A percentile compares a stretch with the other conserved stretches of the same genome.
Conservation (phyloP, 2,888 invertebrate genomes). For the Hanleya hanleyi region DNA sequence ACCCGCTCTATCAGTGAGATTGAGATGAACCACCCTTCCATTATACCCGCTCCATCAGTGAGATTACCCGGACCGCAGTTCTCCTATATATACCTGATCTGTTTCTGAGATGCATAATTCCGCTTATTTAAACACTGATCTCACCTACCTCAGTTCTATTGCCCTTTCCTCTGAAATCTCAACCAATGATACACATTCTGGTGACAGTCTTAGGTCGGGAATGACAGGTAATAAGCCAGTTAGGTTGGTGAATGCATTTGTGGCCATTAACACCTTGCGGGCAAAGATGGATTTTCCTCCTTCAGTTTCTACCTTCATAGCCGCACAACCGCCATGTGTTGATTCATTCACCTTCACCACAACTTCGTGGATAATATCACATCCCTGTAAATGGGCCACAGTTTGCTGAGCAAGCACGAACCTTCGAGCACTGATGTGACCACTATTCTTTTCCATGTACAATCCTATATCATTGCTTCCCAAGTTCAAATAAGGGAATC, state of each 20-base stretch:
- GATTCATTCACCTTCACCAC: conserved; percentile 27
- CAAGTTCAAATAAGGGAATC: conserved; percentile 38
- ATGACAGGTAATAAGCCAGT: conserved; percentile 29
- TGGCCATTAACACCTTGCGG: conserved; percentile 40
- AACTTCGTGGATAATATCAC: conserved; percentile 41
- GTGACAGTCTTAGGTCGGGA: neutral
- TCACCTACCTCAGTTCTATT: conserved; percentile 30
- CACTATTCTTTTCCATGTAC: conserved; percentile 26
- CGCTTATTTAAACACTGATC: too few species aligned
- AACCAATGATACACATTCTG: conserved; percentile 36
- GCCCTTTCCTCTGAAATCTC: conserved; percentile 28
- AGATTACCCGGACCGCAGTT: too few species aligned
- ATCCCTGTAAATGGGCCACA: conserved; percentile 36
- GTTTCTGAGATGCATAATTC: too few species aligned
- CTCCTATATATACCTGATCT: too few species aligned
- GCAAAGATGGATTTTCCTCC: conserved; percentile 20
- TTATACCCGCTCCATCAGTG: too few species aligned
- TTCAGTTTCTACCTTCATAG: conserved; percentile 38
- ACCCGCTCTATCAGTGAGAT: too few species aligned
- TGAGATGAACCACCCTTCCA: too few species aligned
- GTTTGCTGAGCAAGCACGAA: conserved; percentile 38
- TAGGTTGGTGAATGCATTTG: conserved; percentile 41
- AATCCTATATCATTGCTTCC: conserved; percentile 23
- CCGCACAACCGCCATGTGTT: conserved; percentile 18
- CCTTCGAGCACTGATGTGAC: conserved; percentile 44